A percentile compares a stretch with the other conserved stretches of the same genome.
Conservation (phyloP, 2,113 vertebrate genomes). For the Nothoprocta perdicaria region DNA sequence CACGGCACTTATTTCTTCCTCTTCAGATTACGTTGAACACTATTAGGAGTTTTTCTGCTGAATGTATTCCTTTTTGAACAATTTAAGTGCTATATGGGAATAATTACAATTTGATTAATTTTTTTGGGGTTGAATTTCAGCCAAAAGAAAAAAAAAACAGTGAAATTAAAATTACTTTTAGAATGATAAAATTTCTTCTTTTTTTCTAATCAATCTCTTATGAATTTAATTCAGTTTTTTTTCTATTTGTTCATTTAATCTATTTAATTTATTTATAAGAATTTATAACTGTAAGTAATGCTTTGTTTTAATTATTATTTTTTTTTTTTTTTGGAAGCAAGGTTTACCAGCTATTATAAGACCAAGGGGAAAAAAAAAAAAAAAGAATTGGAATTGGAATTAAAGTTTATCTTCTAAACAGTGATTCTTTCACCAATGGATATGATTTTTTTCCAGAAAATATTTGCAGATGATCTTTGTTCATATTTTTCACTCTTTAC, state of each 20-base stretch:
- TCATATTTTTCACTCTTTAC: conserved; percentile 20
- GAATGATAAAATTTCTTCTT: background rate
- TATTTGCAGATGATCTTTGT: conserved; percentile 32
- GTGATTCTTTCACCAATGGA: background rate
- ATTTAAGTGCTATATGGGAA: background rate
- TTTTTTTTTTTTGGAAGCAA: background rate
- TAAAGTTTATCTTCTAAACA: background rate
- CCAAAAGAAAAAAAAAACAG: background rate
- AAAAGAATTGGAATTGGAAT: background rate
- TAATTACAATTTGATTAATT: background rate
- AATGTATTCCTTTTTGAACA: background rate
- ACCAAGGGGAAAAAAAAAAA: too few species aligned
- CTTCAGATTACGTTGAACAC: background rate
- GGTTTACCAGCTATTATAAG: background rate
- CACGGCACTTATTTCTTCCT: background rate
- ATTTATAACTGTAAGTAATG: background rate
- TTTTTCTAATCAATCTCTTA: background rate
- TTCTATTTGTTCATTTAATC: background rate
- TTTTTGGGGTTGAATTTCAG: background rate
- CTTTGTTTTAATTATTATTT: background rate
- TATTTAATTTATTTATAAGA: background rate
- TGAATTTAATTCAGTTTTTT: background rate
- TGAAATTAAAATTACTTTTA: background rate
- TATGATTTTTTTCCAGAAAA: background rate
- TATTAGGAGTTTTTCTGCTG: background rate